A percentile compares a stretch with the other conserved stretches of the same genome.
Evolutionary conservation across 2,113 vertebrate genomes (phyloP).

Genomic region (Campylomormyrus numenius): DNA sequence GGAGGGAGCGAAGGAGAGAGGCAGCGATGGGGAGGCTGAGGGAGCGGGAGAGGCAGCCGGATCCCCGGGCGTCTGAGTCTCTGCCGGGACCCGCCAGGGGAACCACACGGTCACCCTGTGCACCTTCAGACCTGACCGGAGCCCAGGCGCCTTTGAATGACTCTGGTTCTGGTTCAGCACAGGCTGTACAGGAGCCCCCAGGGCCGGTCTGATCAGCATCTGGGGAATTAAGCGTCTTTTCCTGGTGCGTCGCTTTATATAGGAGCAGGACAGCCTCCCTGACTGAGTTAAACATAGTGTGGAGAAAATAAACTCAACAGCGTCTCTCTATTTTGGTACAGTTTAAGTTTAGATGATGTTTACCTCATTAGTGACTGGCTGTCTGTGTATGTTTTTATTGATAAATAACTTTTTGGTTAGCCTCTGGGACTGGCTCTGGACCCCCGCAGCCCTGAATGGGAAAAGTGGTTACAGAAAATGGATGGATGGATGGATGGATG

Average conservation of each 20-base stretch:
- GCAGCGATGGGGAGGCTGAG: slow-evolving; percentile 19
- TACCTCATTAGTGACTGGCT: slow-evolving; percentile 4
- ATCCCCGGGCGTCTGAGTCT: slow-evolving; percentile 40
- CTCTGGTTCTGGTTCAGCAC: neutral
- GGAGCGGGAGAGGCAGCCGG: slow-evolving; percentile 41
- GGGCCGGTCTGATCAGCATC: neutral
- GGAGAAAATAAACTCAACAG: neutral
- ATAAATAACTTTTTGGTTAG: neutral
- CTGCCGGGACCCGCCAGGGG: slow-evolving; percentile 36
- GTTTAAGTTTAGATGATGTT: neutral
- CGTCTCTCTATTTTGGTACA: neutral
- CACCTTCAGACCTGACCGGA: neutral
- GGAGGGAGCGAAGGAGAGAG: slow-evolving; percentile 29
- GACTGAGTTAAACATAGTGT: neutral
- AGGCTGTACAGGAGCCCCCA: neutral
- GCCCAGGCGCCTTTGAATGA: neutral
- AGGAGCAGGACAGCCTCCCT: neutral
- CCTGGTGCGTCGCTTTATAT: neutral
- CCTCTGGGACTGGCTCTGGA: neutral
- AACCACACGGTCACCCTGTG: neutral
- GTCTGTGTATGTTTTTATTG: neutral
- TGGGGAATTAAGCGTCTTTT: neutral
- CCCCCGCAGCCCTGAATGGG: neutral
- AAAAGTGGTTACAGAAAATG: neutral
- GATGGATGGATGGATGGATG: neutral